Conservation (phyloP, 2,113 vertebrate species). For the Gallinago jamesoni region DNA sequence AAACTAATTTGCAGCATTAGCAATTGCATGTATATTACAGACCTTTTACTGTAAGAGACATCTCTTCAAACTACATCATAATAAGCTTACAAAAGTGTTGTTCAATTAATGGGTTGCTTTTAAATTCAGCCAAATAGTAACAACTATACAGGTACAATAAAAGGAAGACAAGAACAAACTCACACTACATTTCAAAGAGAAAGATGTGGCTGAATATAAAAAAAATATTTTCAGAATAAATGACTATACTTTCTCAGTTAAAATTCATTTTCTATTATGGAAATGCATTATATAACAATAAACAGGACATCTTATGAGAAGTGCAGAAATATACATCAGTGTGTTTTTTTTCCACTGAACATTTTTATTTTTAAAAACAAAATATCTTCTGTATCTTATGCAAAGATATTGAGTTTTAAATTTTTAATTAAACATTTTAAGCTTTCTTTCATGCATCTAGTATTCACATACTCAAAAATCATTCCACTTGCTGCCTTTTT, state of each 20-base stretch:
- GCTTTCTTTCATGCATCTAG: not conserved
- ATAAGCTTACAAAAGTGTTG: not conserved
- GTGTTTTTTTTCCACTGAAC: not conserved
- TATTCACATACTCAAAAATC: not conserved
- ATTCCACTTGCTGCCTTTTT: not conserved
- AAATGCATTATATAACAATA: not conserved
- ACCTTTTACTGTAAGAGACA: not conserved
- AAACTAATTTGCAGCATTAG: not conserved
- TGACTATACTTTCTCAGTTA: not conserved
- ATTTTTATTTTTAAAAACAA: not conserved
- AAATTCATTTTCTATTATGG: not conserved
- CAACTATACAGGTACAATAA: not conserved
- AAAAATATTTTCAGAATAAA: not conserved
- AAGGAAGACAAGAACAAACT: not conserved
- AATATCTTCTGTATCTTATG: not conserved
- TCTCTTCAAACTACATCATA: not conserved
- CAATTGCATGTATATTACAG: not conserved
- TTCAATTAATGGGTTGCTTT: not conserved
- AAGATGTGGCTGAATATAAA: not conserved
- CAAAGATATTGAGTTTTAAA: not conserved
- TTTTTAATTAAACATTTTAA: slow-evolving; percentile 15
- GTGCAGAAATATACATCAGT: not conserved
- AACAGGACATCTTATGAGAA: not conserved
- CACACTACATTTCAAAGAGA: not conserved
- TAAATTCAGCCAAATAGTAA: not conserved